Evolutionary conservation across 1,140 invertebrate genomes (phyloP), one percentile per base, ranked within the genome.

Genomic region (Aphis craccivora): DNA sequence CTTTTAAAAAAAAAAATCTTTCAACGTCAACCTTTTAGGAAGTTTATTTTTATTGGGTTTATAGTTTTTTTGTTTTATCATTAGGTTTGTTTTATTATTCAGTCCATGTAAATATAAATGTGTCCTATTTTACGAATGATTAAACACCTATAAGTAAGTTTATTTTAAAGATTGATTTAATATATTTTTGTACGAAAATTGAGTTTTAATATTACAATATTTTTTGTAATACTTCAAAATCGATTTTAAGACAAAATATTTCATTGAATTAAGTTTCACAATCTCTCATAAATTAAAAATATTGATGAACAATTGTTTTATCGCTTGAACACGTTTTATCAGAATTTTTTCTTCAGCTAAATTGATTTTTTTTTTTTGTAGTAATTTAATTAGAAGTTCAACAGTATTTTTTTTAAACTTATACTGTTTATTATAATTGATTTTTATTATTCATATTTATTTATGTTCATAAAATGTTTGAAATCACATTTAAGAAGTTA

Each of bases 1-100:
- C 60, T n/a, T 67, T n/a, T n/a, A 67, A 67, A 60, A 67, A 67
- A 67, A 67, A 67, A 67, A 67, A n/a, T n/a, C 30, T n/a, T 67
- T 67, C n/a, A n/a, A 67, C 30, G 11, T 67, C 8, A 67, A 67
- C 60, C 14, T 67, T 67, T n/a, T n/a, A n/a, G 60, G 1, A n/a
- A 67, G 14, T 67, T 67, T 3, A n/a, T 67, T 67, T 67, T 67
- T 67, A 14, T 67, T 67, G 30, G 11, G 9, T 67, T 67, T 67
- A 67, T 67, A 30, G 30, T 14, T 30, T 60, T 60, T 30, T 14
- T 60, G 37, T 60, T 67, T n/a, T 11, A 45, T 67, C 30, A 25
- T 60, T 60, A 60, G 14, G 11, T 30, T 11, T 0, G 30, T 67
- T 60, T 67, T 67, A 67, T 67, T 67, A 67, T 67, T 67, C 60